Conservation (phyloP, 2,113 vertebrate species). For the Gobio gobio region DNA sequence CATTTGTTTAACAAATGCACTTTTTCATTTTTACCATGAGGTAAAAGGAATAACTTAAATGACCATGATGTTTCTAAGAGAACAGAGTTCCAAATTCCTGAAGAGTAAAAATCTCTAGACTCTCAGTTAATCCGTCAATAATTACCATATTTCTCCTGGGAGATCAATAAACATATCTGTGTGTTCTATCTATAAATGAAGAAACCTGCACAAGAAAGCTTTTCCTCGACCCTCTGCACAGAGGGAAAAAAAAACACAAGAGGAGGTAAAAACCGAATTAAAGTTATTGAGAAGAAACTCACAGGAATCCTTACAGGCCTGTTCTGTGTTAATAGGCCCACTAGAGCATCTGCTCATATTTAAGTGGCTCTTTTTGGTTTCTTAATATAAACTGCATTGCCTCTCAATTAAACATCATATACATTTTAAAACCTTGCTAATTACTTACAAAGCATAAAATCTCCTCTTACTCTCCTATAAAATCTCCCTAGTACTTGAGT, state of each 20-base stretch:
- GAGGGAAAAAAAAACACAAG: background rate
- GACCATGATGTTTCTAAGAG: background rate
- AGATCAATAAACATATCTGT: slow-evolving; percentile 25
- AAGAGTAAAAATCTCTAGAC: slow-evolving; percentile 25
- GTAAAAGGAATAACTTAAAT: background rate
- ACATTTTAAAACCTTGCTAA: too few species aligned
- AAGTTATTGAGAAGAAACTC: slow-evolving; percentile 27
- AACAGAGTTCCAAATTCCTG: background rate
- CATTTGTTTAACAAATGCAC: background rate
- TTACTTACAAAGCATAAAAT: too few species aligned
- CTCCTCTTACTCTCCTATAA: too few species aligned
- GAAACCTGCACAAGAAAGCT: slow-evolving; percentile 29
- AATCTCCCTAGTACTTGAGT: too few species aligned
- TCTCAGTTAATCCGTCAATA: slow-evolving; percentile 27
- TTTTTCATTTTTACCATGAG: background rate
- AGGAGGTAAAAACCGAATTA: slow-evolving; percentile 27
- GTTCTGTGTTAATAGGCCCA: slow-evolving; percentile 13
- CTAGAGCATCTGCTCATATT: slow-evolving; percentile 27
- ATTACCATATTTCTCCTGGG: slow-evolving; percentile 11
- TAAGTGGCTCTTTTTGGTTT: background rate
- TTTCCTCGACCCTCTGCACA: background rate
- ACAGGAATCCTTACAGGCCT: slow-evolving; percentile 34
- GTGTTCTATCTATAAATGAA: background rate
- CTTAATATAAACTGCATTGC: background rate
- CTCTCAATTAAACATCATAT: too few species aligned